Evolutionary conservation across 2,113 vertebrate species (phyloP).

Genomic region (Tenebrosternarchus preto): DNA sequence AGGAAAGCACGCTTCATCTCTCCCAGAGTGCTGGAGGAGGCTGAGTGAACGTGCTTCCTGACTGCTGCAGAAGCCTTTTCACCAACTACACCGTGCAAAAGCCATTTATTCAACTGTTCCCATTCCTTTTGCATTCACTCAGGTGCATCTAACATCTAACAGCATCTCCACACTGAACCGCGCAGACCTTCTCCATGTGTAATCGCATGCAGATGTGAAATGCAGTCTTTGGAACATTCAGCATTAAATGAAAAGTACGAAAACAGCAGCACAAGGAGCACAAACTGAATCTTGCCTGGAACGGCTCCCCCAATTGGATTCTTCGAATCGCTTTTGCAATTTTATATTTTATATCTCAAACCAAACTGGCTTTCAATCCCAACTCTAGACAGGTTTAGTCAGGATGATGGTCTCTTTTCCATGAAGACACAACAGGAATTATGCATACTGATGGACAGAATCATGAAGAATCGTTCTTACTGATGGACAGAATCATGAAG

Average conservation of each 20-base stretch:
- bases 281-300: background rate
- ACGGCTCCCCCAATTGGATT: background rate
- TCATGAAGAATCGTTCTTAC: too few relatives aligned
- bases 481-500: too few relatives aligned
- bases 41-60: slow-evolving; percentile 1
- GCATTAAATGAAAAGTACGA: background rate
- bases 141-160: slow-evolving; percentile 43
- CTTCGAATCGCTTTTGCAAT: background rate
- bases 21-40: background rate
- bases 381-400: slow-evolving; percentile 5
- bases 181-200: slow-evolving; percentile 10
- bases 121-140: slow-evolving; percentile 27
- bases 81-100: slow-evolving; percentile 19
- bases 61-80: background rate
- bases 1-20: slow-evolving; percentile 48
- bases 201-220: slow-evolving; percentile 38
- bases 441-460: too few relatives aligned
- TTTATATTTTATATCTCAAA: background rate
- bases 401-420: too few relatives aligned
- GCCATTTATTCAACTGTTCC: slow-evolving; percentile 1
- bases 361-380: background rate
- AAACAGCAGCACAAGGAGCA: background rate
- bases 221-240: slow-evolving; percentile 38
- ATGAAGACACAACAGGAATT: too few relatives aligned
- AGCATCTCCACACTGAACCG: slow-evolving; percentile 27